Evolutionary conservation across 2,888 invertebrate genomes (phyloP), one percentile per base, ranked within the genome.

Genomic region (Tiliacea aurago): DNA sequence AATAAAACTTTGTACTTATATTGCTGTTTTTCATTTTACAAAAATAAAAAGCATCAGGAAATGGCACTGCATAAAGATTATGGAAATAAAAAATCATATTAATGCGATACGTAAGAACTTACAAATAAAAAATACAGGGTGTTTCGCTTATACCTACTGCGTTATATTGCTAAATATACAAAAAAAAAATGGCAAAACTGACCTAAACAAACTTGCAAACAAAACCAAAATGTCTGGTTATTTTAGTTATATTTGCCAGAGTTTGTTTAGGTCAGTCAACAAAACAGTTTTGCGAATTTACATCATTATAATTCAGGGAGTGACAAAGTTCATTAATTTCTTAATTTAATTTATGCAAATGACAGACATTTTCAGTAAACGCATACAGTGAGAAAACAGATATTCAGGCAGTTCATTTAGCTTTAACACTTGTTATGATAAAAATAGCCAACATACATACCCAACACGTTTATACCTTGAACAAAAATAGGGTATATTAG

Each of bases 1-100:
- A 93, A 93, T 93, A 93, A 94, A 94, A 92, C 86, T 90, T 89
- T 90, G 89, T 91, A 90, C 84, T 90, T 88, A 82, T 73, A 78
- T 74, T 80, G 15, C 11, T 37, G 13, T 74, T 59, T 41, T 9
- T 41, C 5, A 9, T 41, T 41, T 9, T 41, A 41, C 41, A 41
- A 41, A 41, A 41, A 41, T 9, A 41, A 41, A 41, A 41, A 7
- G 9, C 41, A 41, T 0, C 41, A 0, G 41, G 9, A 41, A 41
- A 41, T 41, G 7, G 41, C 41, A 41, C 41, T 41, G 9, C 9
- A 41, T 9, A 41, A 41, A 41, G 7, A 41, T 41, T 41, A 41
- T 9, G 0, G 41, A 41, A 41, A 41, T 41, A 37, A 5, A 37
- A 4, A 37, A 20, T 23, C 47, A 41, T 7, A 45, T 70, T 45